Evolutionary conservation across 2,113 vertebrate genomes (phyloP).

Genomic region (Tragelaphus buxtoni): DNA sequence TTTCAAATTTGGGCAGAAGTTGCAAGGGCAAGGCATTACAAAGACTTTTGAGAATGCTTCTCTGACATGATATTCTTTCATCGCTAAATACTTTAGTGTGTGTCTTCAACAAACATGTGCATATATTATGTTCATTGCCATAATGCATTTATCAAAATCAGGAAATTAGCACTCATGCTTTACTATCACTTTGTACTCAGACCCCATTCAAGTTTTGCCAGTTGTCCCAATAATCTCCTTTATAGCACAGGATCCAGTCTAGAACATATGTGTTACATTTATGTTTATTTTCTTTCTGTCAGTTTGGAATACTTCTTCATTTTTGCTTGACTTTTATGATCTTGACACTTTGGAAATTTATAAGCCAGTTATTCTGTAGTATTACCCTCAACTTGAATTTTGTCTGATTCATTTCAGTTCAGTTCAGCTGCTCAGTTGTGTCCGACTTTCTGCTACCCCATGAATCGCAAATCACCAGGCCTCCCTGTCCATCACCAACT

Average conservation of each 20-base stretch:
- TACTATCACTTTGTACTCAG: background rate
- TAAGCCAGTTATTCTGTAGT: background rate
- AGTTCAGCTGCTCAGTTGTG: background rate
- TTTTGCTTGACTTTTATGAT: background rate
- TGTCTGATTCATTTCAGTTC: background rate
- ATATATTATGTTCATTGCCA: background rate
- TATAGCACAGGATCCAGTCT: background rate
- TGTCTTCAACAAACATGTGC: background rate
- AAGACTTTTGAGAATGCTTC: background rate
- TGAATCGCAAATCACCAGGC: background rate
- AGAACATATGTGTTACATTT: background rate
- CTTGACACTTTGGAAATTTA: background rate
- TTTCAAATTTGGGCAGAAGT: background rate
- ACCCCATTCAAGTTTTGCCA: background rate
- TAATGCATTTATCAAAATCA: background rate
- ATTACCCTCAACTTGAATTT: background rate
- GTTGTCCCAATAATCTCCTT: background rate
- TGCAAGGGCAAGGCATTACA: background rate
- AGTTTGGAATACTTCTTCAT: background rate
- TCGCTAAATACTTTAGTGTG: background rate
- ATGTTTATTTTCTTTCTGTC: background rate
- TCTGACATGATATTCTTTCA: background rate
- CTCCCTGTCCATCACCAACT: background rate
- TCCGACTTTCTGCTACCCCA: background rate
- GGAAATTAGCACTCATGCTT: background rate